Conservation (phyloP, 1,140 invertebrate genomes). For the Carposina sasakii region DNA sequence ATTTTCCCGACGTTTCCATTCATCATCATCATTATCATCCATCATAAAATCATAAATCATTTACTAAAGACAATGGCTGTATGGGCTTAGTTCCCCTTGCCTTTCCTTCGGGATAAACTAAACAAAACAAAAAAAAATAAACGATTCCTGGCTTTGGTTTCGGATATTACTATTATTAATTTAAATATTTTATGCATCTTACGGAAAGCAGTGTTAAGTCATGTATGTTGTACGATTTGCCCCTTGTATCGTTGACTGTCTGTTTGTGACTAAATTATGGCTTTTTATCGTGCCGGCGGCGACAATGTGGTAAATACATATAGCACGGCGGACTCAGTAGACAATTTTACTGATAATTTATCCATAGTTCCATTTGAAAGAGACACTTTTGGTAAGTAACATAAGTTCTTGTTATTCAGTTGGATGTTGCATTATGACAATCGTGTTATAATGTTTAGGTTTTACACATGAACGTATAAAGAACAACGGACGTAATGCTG, state of each 20-base stretch:
- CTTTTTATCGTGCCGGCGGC: conserved; percentile 45
- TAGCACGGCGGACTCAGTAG: conserved; percentile 30
- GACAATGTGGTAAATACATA: conserved; percentile 34
- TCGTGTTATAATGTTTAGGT: no score
- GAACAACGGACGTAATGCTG: no score
- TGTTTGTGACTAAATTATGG: conserved; percentile 47
- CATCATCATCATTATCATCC: no score
- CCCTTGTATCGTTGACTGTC: conserved; percentile 33
- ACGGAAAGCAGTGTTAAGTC: conserved; percentile 21
- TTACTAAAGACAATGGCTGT: no score
- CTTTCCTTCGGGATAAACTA: no score
- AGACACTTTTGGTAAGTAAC: conserved; percentile 57
- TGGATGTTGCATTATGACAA: no score
- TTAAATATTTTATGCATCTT: not conserved
- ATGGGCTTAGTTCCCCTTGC: no score
- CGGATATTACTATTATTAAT: not conserved
- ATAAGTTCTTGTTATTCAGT: not conserved
- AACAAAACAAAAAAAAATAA: no score
- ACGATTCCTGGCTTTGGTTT: not conserved
- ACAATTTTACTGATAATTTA: conserved; percentile 47
- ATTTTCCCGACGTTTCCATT: no score
- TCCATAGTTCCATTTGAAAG: conserved; percentile 58
- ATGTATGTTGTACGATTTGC: conserved; percentile 55
- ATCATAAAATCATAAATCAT: no score
- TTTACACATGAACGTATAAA: no score